A percentile compares a stretch with the other conserved stretches of the same genome.
phyloP scores from a whole-genome alignment of 2,113 vertebrate species.

The Monarcha castaneiventris region DNA sequence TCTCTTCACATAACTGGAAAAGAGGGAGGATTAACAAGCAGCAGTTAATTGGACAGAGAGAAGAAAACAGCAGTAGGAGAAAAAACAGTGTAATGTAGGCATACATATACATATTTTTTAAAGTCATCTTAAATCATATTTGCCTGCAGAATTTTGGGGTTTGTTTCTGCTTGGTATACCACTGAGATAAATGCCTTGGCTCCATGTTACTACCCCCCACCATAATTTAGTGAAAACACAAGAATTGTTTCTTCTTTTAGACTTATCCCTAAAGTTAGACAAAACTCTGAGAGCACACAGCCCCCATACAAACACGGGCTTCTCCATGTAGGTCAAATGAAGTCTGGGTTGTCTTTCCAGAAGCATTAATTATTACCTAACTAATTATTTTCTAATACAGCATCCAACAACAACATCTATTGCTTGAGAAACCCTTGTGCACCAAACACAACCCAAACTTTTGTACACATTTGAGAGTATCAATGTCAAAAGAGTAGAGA shows the following conservation, averaged over 20 bases:
- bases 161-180: neutral
- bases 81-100: neutral
- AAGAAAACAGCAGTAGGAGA: neutral
- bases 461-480: neutral
- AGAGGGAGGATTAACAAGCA: neutral
- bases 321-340: neutral
- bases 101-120: fast-evolving
- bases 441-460: neutral
- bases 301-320: fast-evolving
- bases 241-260: neutral
- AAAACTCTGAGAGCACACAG: neutral
- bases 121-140: neutral
- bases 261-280: neutral
- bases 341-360: neutral
- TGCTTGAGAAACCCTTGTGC: neutral
- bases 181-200: neutral
- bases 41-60: neutral
- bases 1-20: neutral
- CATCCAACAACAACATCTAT: neutral
- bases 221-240: neutral
- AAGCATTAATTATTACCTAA: neutral
- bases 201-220: fast-evolving
- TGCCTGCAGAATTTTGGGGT: neutral
- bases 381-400: neutral
- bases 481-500: neutral